A percentile compares a stretch with the other conserved stretches of the same genome.
Conservation (phyloP, 2,797 vertebrate genomes). For the Benthosema pterotum region DNA sequence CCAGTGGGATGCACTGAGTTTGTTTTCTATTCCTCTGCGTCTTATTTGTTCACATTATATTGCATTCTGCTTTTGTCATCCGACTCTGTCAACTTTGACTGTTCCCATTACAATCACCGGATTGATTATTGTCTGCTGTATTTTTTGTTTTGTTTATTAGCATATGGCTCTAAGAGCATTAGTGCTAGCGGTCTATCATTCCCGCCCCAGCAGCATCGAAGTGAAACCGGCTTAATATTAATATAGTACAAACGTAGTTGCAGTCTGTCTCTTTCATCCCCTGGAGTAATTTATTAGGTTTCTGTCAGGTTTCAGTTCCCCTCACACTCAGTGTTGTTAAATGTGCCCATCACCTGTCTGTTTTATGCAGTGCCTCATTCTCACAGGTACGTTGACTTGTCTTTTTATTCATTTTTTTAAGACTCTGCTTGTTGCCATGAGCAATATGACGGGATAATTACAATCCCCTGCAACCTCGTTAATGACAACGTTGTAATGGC, state of each 20-base stretch:
- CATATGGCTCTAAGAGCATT: conserved; percentile 10
- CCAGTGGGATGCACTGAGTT: no score
- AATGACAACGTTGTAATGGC: conserved; percentile 75
- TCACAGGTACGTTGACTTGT: not conserved
- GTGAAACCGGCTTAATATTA: conserved; percentile 15
- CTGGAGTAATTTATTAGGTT: not conserved
- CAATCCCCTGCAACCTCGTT: conserved; percentile 72
- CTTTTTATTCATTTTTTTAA: conserved; percentile 29
- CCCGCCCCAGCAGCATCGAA: conserved; percentile 11
- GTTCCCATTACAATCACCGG: no score
- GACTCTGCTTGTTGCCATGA: conserved; percentile 58
- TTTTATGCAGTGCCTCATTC: conserved; percentile 2
- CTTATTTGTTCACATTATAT: no score
- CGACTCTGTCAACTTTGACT: no score
- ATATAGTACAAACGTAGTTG: conserved; percentile 5
- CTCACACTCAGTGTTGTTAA: conserved; percentile 9
- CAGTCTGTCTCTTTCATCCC: not conserved
- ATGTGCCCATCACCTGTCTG: conserved; percentile 23
- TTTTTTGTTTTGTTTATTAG: conserved; percentile 14
- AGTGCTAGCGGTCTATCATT: conserved; percentile 1
- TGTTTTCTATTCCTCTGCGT: no score
- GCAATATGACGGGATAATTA: conserved; percentile 75
- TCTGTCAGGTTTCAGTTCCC: not conserved
- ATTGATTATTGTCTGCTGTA: no score
- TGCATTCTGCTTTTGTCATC: no score